Evolutionary conservation across 1,140 invertebrate species (phyloP).

Genomic region (Tetramorium alpestre): DNA sequence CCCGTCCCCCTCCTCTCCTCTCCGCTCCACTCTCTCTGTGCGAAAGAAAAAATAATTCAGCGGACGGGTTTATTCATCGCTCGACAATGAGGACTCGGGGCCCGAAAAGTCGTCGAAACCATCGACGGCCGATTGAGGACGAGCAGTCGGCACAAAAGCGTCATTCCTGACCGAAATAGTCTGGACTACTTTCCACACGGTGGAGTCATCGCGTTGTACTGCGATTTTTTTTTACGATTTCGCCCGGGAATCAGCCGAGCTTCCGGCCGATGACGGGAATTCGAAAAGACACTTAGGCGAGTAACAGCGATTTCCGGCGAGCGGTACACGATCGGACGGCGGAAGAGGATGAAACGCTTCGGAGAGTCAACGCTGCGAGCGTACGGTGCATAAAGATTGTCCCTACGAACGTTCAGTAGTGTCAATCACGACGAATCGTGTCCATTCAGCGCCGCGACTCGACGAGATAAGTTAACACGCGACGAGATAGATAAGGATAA

Average conservation of each 20-base stretch:
- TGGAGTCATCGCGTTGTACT: not conserved
- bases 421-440: not conserved
- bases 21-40: too few relatives aligned
- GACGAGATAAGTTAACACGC: not conserved
- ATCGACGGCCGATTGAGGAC: conserved; percentile 36
- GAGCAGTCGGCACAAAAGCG: not conserved
- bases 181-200: conserved; percentile 23
- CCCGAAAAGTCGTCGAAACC: conserved; percentile 45
- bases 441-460: not conserved
- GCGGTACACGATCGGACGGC: not conserved
- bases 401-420: not conserved
- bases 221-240: conserved; percentile 9
- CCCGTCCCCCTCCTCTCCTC: not conserved
- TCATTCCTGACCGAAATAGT: conserved; percentile 33
- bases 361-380: not conserved
- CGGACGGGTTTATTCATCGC: conserved; percentile 72
- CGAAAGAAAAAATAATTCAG: conserved; percentile 66
- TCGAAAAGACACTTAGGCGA: conserved; percentile 66
- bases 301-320: conserved; percentile 33
- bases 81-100: conserved; percentile 57
- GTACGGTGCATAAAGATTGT: conserved; percentile 8
- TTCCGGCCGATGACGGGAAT: conserved; percentile 75
- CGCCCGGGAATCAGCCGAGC: conserved; percentile 62
- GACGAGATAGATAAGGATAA: not conserved
- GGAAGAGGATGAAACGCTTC: conserved; percentile 13